Conservation (phyloP, 2,113 vertebrate species). For the Sphyrna mokarran region DNA sequence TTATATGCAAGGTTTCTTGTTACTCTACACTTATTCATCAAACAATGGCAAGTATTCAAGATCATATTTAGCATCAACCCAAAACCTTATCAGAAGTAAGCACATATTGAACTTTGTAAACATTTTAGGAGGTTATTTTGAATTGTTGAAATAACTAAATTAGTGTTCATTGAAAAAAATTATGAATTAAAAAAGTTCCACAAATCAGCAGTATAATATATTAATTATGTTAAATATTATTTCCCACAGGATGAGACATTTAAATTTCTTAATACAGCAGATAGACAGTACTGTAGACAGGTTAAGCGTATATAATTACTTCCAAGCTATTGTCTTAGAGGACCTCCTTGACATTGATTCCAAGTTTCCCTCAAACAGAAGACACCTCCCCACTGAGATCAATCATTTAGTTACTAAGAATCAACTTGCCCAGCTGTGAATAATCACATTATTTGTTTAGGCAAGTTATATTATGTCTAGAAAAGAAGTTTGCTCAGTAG, state of each 20-base stretch:
- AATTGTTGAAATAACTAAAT: not conserved
- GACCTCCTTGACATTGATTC: not conserved
- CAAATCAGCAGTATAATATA: not conserved
- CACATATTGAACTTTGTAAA: not conserved
- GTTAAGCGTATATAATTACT: not conserved
- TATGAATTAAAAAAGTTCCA: not conserved
- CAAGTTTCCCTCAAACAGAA: not conserved
- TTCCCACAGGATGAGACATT: not conserved
- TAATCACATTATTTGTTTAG: not conserved
- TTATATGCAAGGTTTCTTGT: no score
- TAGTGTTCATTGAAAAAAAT: not conserved
- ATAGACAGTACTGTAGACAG: not conserved
- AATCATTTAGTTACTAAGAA: not conserved
- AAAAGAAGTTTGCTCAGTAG: not conserved
- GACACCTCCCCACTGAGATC: not conserved
- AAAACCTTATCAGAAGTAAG: not conserved
- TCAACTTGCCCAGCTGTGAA: not conserved
- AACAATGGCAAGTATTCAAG: not conserved
- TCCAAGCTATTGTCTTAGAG: not conserved
- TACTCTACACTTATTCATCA: not conserved
- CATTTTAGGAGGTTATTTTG: not conserved
- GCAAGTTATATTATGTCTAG: not conserved
- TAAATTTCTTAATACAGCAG: not conserved
- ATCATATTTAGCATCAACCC: not conserved
- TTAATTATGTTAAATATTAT: not conserved